phyloP scores from a whole-genome alignment of 2,797 vertebrate genomes.

The Acanthornis magna region DNA sequence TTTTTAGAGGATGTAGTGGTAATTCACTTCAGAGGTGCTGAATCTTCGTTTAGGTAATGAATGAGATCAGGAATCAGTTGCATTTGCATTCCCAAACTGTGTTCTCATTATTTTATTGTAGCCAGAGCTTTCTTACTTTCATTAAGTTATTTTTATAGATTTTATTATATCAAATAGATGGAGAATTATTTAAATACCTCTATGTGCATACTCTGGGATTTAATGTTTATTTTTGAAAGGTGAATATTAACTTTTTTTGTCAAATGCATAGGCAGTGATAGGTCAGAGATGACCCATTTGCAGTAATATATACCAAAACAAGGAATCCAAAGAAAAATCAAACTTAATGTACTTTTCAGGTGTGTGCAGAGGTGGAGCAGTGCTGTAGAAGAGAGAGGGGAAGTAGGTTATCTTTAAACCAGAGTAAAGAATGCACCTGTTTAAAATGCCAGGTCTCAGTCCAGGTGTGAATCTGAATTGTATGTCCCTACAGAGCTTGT shows the following conservation, averaged over 20 bases:
- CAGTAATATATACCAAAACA: background rate
- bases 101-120: background rate
- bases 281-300: background rate
- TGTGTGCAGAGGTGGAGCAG: background rate
- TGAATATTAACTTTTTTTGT: too few relatives aligned
- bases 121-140: background rate
- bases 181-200: background rate
- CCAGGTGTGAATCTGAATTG: background rate
- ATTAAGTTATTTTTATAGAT: background rate
- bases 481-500: background rate
- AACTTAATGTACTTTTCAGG: background rate
- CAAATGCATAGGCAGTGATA: background rate
- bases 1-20: background rate
- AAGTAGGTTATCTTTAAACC: background rate
- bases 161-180: background rate
- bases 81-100: background rate
- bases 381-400: background rate
- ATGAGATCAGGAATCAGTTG: background rate
- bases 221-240: background rate
- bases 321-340: background rate
- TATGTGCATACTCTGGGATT: background rate
- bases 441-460: background rate
- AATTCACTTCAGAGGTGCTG: background rate
- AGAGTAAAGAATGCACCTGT: background rate
- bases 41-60: background rate